Base-by-base conservation (phyloP, 2,888 invertebrate species). In the Crossocerus cetratus region DNA sequence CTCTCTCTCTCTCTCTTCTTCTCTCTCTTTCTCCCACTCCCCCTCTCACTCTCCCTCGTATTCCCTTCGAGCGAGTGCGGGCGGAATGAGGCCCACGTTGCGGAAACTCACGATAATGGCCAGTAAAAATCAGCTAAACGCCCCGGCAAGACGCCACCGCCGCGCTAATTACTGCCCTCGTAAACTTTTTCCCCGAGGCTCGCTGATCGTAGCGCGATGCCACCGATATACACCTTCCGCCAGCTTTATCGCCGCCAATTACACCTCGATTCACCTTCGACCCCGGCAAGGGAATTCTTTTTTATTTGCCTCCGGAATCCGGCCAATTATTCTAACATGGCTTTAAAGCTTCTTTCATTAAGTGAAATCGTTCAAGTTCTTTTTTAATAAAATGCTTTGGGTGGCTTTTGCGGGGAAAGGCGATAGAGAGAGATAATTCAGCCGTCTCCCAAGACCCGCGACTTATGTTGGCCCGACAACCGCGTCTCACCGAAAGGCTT, bases 121-220 rank as follows among this genome's bases (percentile, higher is more conserved):
- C 68, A 82, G 76, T 84, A 83, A 84, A 84, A 78, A 82, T 83
- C 77, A 72, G 77, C 82, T 83, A 84, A 84, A 82, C 78, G 77
- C 77, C 16, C 74, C 59, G 32, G 75, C 76, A 72, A 70, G 74
- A 81, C 76, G 74, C 69, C 32, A 32, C 49, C 74, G 74, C 68
- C 59, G 56, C 74, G 72, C 80, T 84, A 83, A 84, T 84, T 83
- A 32, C 32, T 32, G 80, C 72, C 56, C n/a, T 72, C 77, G 71
- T 84, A 84, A 84, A 83, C 77, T 64, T 55, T 56, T 60, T 55
- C 20, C 61, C 44, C 20, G 65, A 65, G 5, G 32, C 32, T 32
- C 8, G 32, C 32, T n/a, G 49, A 49, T 49, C 49, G 49, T 49
- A 16, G 8, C 49, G 43, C 53, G 45, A n/a, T 11, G 57, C 11